A percentile compares a stretch with the other conserved stretches of the same genome.
phyloP scores from a whole-genome alignment of 2,797 vertebrate genomes.

The Sebastes matsubarae region DNA sequence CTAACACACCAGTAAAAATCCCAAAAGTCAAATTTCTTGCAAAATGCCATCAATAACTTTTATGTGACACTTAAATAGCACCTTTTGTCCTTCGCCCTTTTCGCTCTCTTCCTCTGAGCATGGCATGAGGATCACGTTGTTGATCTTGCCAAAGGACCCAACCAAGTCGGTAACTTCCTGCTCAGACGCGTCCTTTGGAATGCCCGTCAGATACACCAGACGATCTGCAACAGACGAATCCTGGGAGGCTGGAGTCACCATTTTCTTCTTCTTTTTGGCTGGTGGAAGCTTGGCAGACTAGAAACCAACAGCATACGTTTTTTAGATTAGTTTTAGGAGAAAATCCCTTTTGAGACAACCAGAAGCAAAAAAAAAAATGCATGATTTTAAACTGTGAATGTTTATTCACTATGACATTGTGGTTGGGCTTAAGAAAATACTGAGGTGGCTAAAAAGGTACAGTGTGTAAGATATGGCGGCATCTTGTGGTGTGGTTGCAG shows the following conservation, averaged over 20 bases:
- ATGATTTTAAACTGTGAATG: not conserved
- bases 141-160: slow-evolving; percentile 72
- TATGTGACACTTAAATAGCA: not conserved
- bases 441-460: no score
- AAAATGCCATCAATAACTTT: not conserved
- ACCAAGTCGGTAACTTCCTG: slow-evolving; percentile 72
- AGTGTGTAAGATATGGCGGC: no score
- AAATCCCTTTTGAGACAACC: not conserved
- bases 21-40: not conserved
- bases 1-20: not conserved
- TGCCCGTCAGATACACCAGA: slow-evolving; percentile 67
- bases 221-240: slow-evolving; percentile 9
- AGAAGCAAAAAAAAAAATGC: not conserved
- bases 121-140: slow-evolving; percentile 69
- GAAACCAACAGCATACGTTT: not conserved
- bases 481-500: no score
- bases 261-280: slow-evolving; percentile 73
- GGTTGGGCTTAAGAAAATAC: not conserved
- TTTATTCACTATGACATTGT: not conserved
- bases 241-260: not conserved
- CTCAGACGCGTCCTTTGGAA: slow-evolving; percentile 64
- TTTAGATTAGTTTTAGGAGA: not conserved
- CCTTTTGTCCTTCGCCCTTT: slow-evolving; percentile 61
- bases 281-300: slow-evolving; percentile 54
- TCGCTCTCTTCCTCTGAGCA: slow-evolving; percentile 46